These are phyloP conservation scores for Ophthalmolycus amberensis DNA, from an alignment of 2,113 vertebrate genomes.

Conservation along the genomic window DNA sequence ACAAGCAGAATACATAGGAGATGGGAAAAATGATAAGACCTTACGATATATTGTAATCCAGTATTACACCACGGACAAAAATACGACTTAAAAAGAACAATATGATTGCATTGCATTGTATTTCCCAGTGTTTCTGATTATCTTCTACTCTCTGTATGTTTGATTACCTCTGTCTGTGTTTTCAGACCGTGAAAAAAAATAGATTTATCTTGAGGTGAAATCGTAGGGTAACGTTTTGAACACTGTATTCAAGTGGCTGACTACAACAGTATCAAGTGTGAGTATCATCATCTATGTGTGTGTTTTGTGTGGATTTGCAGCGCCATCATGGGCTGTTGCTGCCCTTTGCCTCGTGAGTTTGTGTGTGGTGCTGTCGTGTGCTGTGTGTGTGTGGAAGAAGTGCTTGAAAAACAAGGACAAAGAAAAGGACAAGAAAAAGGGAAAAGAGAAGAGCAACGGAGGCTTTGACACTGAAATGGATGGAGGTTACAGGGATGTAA, in stretches of 20 bases:
- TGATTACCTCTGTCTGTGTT: neutral
- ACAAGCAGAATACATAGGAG: neutral
- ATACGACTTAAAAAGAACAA: neutral
- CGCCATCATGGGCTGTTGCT: constrained; percentile 72
- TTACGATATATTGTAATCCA: neutral
- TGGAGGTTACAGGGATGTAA: constrained; percentile 91
- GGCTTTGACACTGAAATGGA: constrained; percentile 93
- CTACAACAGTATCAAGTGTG: neutral
- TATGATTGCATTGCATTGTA: neutral
- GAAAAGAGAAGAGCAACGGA: constrained; percentile 92
- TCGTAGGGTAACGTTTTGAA: neutral
- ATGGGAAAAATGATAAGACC: neutral
- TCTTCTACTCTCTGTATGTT: neutral
- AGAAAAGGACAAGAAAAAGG: constrained; percentile 90
- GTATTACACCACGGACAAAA: constrained; percentile 1
- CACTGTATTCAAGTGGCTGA: neutral
- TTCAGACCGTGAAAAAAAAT: neutral
- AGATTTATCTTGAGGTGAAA: neutral
- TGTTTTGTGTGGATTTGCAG: constrained; percentile 61
- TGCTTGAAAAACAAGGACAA: constrained; percentile 88
- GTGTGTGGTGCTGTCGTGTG: constrained; percentile 89
- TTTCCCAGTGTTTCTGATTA: neutral
- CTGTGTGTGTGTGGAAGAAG: constrained; percentile 93
- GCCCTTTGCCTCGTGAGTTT: constrained; percentile 85
- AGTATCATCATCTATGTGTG: neutral